phyloP scores from a whole-genome alignment of 1,140 invertebrate genomes.

The Eurosta solidaginis region DNA sequence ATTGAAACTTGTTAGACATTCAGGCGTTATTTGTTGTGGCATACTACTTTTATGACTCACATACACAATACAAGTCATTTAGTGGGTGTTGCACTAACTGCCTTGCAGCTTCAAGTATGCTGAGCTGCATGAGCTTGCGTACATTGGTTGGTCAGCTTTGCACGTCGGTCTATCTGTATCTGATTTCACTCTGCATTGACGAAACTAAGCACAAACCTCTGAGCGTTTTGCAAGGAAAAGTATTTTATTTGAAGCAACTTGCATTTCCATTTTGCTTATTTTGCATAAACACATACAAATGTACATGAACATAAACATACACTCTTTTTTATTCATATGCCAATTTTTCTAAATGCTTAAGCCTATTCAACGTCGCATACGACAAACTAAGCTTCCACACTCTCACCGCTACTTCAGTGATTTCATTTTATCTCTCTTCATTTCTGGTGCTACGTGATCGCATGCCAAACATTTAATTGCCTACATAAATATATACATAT shows the following conservation, averaged over 20 bases:
- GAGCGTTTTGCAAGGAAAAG: not conserved
- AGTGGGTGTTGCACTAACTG: conserved; percentile 17
- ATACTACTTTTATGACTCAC: not conserved
- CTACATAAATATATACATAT: too few species aligned
- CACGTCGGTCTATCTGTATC: not conserved
- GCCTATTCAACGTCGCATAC: not conserved
- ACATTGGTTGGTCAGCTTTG: not conserved
- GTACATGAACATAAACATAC: too few species aligned
- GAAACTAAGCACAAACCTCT: not conserved
- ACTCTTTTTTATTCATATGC: too few species aligned
- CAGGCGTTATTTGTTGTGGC: not conserved
- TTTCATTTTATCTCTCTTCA: not conserved
- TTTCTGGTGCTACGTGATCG: not conserved
- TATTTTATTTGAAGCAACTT: not conserved
- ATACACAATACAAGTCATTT: not conserved
- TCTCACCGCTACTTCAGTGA: not conserved
- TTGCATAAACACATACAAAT: not conserved
- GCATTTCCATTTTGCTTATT: not conserved
- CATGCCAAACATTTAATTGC: not conserved
- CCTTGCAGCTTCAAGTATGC: conserved; percentile 16
- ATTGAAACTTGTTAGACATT: not conserved
- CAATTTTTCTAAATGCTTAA: too few species aligned
- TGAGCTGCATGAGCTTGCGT: not conserved
- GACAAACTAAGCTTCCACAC: not conserved
- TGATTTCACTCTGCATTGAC: not conserved